Percentiles rank a stretch among this genome's conserved stretches.
Conservation (phyloP, 1,140 invertebrate genomes). For the Mycetomoellerius zeteki region DNA sequence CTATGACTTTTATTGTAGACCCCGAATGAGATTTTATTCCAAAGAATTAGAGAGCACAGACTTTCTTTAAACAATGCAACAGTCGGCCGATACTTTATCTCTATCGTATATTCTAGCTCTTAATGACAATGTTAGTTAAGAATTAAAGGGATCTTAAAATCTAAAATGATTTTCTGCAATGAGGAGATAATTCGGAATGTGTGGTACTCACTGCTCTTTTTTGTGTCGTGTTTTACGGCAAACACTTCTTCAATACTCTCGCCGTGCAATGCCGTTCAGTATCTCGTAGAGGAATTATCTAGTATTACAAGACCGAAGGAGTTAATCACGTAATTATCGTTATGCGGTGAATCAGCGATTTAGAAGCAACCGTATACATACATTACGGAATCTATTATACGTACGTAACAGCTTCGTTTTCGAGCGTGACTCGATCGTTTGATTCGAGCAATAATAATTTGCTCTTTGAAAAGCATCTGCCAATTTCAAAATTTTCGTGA, state of each 20-base stretch:
- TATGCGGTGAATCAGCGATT: slow-evolving; percentile 44
- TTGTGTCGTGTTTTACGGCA: neutral
- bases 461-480: no score
- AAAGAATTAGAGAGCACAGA: no score
- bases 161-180: neutral
- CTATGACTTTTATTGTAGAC: no score
- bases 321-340: neutral
- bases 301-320: neutral
- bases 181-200: neutral
- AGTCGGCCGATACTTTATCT: no score
- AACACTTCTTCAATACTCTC: neutral
- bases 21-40: no score
- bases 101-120: no score
- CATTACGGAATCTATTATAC: neutral
- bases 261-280: neutral
- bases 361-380: neutral
- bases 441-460: neutral
- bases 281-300: neutral
- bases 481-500: neutral
- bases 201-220: neutral
- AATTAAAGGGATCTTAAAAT: neutral
- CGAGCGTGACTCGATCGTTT: neutral
- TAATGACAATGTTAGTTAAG: no score
- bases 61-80: no score
- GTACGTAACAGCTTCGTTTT: neutral